A percentile compares a stretch with the other conserved stretches of the same genome.
These are phyloP conservation scores for Azorinus chamasolen DNA, from an alignment of 2,888 invertebrate species.

Conservation along the genomic window DNA sequence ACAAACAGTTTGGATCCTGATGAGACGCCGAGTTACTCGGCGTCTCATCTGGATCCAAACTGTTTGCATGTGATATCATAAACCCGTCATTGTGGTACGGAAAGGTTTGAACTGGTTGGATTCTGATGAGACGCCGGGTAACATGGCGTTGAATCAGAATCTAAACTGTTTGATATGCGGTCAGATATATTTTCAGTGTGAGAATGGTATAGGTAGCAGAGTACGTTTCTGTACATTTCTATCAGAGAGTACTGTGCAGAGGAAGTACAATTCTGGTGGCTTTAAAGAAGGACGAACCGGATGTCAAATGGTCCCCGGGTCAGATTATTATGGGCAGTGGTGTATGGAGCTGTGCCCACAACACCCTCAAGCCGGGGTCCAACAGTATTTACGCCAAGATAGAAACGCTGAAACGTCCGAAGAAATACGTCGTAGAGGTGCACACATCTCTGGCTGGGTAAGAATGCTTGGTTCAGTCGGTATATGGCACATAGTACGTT, in stretches of 20 bases:
- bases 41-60: no score
- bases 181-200: not conserved
- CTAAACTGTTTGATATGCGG: no score
- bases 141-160: no score
- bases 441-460: conserved; percentile 53
- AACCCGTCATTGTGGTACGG: no score
- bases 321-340: conserved; percentile 56
- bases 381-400: conserved; percentile 51
- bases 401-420: conserved; percentile 34
- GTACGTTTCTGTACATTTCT: not conserved
- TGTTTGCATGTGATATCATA: no score
- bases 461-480: no score
- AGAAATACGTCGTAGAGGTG: conserved; percentile 45
- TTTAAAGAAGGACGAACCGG: conserved; percentile 39
- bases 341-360: conserved; percentile 49
- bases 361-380: conserved; percentile 43
- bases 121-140: no score
- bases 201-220: not conserved
- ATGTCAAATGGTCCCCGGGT: conserved; percentile 50
- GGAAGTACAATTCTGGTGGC: conserved; percentile 56
- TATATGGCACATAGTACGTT: no score
- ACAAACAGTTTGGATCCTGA: no score
- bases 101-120: no score
- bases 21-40: no score
- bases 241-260: conserved; percentile 58